A percentile compares a stretch with the other conserved stretches of the same genome.
Evolutionary conservation across 2,113 vertebrate genomes (phyloP).

Genomic region (Laticauda colubrina): DNA sequence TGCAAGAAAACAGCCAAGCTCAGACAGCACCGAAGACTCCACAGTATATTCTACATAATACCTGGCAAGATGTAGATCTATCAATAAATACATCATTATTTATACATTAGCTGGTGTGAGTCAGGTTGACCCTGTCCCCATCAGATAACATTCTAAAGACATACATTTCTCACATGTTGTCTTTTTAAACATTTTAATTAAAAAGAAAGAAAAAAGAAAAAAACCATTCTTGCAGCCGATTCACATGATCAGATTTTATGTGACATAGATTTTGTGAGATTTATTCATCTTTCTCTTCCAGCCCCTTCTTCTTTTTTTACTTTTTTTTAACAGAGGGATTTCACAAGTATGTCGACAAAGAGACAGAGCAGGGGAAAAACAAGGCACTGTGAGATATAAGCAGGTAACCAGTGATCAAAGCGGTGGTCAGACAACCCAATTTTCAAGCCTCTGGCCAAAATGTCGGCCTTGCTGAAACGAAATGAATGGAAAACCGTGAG

Average conservation of each 20-base stretch:
- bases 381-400: conserved; percentile 54
- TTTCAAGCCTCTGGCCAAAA: not conserved
- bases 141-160: conserved; percentile 18
- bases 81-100: not conserved
- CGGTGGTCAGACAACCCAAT: not conserved
- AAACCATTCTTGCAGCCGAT: conserved; percentile 39
- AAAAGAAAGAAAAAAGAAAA: conserved; percentile 31
- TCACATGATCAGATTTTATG: not conserved
- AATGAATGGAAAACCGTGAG: not conserved
- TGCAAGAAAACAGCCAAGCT: too few relatives aligned
- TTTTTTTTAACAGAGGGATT: conserved; percentile 31
- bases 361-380: conserved; percentile 27
- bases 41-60: not conserved
- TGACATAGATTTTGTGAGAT: not conserved
- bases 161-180: conserved; percentile 7
- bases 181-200: conserved; percentile 50
- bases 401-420: conserved; percentile 24
- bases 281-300: not conserved
- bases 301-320: not conserved
- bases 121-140: not conserved
- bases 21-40: too few relatives aligned
- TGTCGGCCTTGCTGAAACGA: not conserved
- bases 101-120: not conserved
- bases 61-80: not conserved
- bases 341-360: conserved; percentile 28